These are phyloP conservation scores for Picus viridis DNA, from an alignment of 2,797 vertebrate genomes.

Conservation along the genomic window DNA sequence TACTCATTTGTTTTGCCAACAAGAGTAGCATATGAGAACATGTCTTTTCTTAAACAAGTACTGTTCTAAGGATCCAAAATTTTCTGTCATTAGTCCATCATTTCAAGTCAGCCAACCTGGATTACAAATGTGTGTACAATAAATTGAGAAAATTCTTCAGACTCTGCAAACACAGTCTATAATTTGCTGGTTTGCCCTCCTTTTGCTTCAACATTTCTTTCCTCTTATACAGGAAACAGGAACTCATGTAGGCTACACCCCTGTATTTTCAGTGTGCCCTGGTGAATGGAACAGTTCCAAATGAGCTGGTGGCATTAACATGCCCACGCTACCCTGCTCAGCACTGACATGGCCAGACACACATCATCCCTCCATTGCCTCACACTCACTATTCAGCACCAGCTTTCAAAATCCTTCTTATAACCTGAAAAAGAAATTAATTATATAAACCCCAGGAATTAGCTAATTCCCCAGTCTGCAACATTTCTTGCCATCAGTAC, in stretches of 20 bases:
- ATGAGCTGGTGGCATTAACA: neutral
- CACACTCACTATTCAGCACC: neutral
- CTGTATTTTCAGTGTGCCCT: neutral
- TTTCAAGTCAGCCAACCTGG: neutral
- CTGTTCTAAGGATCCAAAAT: neutral
- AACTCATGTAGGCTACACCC: neutral
- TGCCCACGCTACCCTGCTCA: neutral
- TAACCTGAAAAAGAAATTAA: neutral
- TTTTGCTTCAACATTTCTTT: neutral
- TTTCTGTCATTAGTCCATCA: neutral
- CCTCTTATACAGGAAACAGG: neutral
- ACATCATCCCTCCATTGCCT: rapidly evolving
- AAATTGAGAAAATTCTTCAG: neutral
- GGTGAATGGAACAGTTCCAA: neutral
- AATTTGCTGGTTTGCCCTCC: neutral
- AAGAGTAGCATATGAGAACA: neutral
- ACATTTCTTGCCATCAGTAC: neutral
- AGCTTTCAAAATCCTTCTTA: neutral
- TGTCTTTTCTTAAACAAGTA: neutral
- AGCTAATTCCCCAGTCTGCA: neutral
- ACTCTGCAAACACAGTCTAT: neutral
- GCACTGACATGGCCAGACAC: rapidly evolving
- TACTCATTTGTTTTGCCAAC: neutral
- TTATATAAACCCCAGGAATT: neutral
- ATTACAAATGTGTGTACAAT: neutral